Percentiles rank a stretch among this genome's conserved stretches.
Evolutionary conservation across 1,140 invertebrate genomes (phyloP).

Genomic region (Condylostylus longicornis): DNA sequence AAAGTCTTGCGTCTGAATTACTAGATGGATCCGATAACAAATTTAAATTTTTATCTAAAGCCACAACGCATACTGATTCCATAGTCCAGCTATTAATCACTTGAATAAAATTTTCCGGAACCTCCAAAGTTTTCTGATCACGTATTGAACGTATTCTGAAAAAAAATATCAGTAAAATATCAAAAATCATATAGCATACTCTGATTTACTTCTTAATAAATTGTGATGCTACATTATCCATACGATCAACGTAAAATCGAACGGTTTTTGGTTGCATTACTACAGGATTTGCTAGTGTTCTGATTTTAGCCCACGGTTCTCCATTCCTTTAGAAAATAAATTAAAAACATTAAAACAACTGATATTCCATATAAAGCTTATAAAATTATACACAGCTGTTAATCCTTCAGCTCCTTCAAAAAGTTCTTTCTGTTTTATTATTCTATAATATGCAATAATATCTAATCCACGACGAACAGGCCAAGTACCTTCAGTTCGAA

Average conservation of each 20-base stretch:
- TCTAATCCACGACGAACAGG: constrained; percentile 19
- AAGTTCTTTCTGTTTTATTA: constrained; percentile 14
- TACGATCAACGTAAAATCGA: constrained; percentile 16
- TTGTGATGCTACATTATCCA: constrained; percentile 33
- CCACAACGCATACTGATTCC: constrained; percentile 51
- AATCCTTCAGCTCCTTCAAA: constrained; percentile 19
- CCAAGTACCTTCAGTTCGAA: constrained; percentile 23
- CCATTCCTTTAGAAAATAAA: constrained; percentile 14
- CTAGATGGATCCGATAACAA: constrained; percentile 28
- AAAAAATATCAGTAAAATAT: background rate
- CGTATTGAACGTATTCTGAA: constrained; percentile 37
- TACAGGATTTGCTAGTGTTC: constrained; percentile 23
- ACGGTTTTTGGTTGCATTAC: constrained; percentile 24
- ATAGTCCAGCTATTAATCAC: constrained; percentile 52
- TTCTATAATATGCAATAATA: constrained; percentile 19
- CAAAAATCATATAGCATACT: constrained; percentile 55
- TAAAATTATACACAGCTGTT: constrained; percentile 14
- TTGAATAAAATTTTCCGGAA: constrained; percentile 40
- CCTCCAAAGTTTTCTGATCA: constrained; percentile 35
- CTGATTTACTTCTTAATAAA: constrained; percentile 54
- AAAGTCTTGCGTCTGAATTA: constrained; percentile 35
- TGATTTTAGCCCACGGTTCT: constrained; percentile 19
- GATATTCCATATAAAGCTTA: background rate
- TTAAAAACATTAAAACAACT: background rate
- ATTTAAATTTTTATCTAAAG: constrained; percentile 47